Base-by-base conservation (phyloP, 2,113 vertebrate genomes). In the Dissostichus mawsoni region DNA sequence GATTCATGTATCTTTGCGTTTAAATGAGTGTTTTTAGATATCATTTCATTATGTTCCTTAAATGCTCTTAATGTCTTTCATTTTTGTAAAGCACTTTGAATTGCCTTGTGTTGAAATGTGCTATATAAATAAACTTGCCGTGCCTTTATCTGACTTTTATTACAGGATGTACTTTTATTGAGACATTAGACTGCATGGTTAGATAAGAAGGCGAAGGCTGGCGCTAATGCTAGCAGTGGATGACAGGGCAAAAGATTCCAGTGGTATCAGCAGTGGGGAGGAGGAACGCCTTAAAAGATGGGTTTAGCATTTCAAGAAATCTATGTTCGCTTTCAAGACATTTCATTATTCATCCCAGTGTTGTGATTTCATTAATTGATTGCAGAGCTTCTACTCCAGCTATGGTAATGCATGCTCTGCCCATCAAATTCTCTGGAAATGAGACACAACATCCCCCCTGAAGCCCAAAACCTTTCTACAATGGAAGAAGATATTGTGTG, bases 161-260 rank as follows among this genome's bases (percentile, higher is more conserved):
- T 56, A 79, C 59, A 69, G 48, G 14, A 71, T 25, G 66, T 36
- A 20, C 66, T 67, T 78, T 61, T 17, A 50, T 11, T 47, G 48
- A 29, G 23, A 65, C 36, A 78, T 70, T 51, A 73, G 73, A 45
- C 84, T 51, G 73, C n/a, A 18, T 2, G 5, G 55, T 65, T 13
- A 70, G 62, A 81, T 73, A 36, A 51, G 71, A 78, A 25, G 76
- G 45, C 1, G 36, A 65, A 48, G 0, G 53, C 74, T 73, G 47
- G 20, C 45, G 44, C 20, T 68, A 52, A 59, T 13, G 55, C 64
- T 47, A 3, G 73, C 62, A 50, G 48, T 10, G 74, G 58, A 81
- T 82, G 86, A 74, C 69, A 17, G n/a, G 71, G 78, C 56, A 48
- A 59, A 83, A 84, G 78, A 76, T 78, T 87, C 81, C 75, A 65